Conservation (phyloP, 2,797 vertebrate species). For the Linurgus olivaceus region DNA sequence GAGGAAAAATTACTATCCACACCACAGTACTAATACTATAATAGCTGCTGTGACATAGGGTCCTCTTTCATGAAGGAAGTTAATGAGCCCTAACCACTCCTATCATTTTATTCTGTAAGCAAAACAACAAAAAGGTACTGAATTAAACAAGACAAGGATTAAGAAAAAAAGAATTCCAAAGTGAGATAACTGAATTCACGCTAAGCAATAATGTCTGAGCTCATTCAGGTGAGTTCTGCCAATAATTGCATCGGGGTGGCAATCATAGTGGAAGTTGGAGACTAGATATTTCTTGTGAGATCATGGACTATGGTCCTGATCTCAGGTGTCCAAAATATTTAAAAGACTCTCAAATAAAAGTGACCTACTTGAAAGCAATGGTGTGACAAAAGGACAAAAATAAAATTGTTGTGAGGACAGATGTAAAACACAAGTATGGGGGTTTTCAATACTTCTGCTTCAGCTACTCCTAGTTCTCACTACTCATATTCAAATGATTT, state of each 20-base stretch:
- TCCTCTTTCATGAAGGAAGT: background rate
- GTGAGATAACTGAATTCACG: background rate
- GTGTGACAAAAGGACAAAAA: background rate
- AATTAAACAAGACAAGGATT: background rate
- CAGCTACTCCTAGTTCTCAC: background rate
- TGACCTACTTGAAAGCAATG: background rate
- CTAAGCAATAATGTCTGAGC: background rate
- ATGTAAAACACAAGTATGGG: accelerated
- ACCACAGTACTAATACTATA: background rate
- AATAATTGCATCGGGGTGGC: background rate
- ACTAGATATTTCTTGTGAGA: background rate
- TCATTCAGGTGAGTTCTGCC: background rate
- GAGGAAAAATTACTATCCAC: background rate
- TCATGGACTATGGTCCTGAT: background rate
- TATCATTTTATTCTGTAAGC: background rate
- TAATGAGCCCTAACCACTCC: background rate
- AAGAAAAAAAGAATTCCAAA: background rate
- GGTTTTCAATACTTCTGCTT: background rate
- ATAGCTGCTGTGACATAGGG: background rate
- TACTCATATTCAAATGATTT: background rate
- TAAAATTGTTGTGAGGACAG: background rate
- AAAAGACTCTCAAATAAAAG: background rate
- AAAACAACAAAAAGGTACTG: background rate
- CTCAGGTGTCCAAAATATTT: background rate
- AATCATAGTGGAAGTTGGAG: background rate